Conservation (phyloP, 2,113 vertebrate genomes). For the Lasiurus cinereus region DNA sequence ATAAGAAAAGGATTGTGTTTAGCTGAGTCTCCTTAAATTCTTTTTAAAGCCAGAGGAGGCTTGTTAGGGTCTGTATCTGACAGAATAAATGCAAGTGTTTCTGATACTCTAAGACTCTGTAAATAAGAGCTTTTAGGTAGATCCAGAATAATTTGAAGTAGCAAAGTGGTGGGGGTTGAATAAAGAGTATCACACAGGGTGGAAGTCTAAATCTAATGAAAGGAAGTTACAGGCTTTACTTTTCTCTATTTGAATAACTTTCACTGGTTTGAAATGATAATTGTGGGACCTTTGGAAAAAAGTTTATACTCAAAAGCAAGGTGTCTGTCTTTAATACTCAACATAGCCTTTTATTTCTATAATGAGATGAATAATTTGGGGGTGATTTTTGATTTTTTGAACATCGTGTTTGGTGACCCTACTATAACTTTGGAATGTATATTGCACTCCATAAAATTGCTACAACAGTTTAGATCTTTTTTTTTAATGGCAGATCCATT, state of each 20-base stretch:
- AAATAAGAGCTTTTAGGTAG: neutral
- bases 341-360: constrained; percentile 43
- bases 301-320: constrained; percentile 10
- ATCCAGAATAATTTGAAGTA: neutral
- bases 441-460: neutral
- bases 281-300: constrained; percentile 22
- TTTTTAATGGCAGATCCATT: constrained; percentile 1
- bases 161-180: neutral
- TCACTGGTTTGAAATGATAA: constrained; percentile 51
- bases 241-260: neutral
- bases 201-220: constrained; percentile 44
- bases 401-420: neutral
- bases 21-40: neutral
- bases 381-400: constrained; percentile 33
- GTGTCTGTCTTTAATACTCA: constrained; percentile 27
- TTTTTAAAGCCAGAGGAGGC: neutral
- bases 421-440: constrained; percentile 34
- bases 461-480: neutral
- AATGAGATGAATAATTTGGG: constrained; percentile 44
- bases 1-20: neutral
- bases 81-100: neutral
- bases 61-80: neutral
- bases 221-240: constrained; percentile 1
- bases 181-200: neutral
- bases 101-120: neutral